These are phyloP conservation scores for Styela clava DNA, from an alignment of 23 tunicate genomes.

Conservation along the genomic window DNA sequence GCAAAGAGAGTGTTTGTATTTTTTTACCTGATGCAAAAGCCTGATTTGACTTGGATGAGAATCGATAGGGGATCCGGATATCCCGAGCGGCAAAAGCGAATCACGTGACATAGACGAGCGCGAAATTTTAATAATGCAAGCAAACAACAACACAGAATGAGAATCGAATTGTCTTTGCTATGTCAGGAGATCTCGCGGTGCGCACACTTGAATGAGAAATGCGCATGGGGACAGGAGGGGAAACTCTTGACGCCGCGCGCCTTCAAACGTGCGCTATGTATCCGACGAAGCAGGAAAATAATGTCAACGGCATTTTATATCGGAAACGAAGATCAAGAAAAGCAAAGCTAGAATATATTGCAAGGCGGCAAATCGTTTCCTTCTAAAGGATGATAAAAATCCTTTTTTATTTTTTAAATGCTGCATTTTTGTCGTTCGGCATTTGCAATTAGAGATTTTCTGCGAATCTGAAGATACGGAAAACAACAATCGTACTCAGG, in stretches of 20 bases:
- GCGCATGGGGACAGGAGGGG: background rate
- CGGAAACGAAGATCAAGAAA: background rate
- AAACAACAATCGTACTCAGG: no score
- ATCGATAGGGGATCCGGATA: background rate
- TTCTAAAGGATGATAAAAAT: background rate
- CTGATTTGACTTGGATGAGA: background rate
- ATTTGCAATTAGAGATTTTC: background rate
- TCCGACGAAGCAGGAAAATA: background rate
- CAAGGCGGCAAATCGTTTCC: background rate
- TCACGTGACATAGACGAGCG: conserved; percentile 18
- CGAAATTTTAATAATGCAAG: background rate
- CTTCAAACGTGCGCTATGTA: background rate
- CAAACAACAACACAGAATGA: background rate
- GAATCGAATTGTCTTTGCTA: background rate
- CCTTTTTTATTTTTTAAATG: background rate
- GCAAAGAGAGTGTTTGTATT: background rate
- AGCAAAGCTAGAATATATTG: background rate
- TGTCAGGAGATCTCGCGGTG: background rate
- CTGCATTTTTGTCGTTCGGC: background rate
- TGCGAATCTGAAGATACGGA: no score
- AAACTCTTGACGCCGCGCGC: background rate
- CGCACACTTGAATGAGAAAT: background rate
- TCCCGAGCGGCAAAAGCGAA: conserved; percentile 14
- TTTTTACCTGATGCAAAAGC: background rate
- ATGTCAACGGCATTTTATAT: background rate